phyloP scores from a whole-genome alignment of 2,888 invertebrate genomes.

The Ischnus inquisitorius region DNA sequence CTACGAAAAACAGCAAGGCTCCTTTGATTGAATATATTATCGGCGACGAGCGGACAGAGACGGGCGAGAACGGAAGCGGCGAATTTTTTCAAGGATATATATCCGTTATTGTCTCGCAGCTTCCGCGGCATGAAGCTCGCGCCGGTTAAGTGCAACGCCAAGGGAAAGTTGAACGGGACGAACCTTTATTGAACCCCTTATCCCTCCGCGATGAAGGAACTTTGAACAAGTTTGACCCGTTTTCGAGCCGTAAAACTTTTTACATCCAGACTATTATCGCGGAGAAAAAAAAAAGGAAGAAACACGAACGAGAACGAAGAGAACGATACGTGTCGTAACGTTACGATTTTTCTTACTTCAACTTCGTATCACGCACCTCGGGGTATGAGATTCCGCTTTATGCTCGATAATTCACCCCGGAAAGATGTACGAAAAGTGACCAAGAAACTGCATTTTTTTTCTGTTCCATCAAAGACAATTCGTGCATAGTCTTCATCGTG shows the following conservation, averaged over 20 bases:
- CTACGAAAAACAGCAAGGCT: background rate
- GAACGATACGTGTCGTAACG: constrained; percentile 22
- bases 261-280: constrained; percentile 25
- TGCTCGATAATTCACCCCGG: background rate
- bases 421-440: background rate
- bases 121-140: constrained; percentile 32
- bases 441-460: background rate
- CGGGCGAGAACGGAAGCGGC: background rate
- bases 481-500: no score
- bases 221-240: constrained; percentile 69
- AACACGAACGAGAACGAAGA: constrained; percentile 28
- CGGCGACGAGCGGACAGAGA: background rate
- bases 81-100: constrained; percentile 3
- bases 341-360: background rate
- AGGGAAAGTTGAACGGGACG: constrained; percentile 46
- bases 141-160: constrained; percentile 48
- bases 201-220: constrained; percentile 52
- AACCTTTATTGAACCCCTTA: constrained; percentile 63
- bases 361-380: background rate
- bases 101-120: constrained; percentile 42
- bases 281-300: constrained; percentile 13
- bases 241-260: constrained; percentile 63
- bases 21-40: constrained; percentile 4
- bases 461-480: no score
- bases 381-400: background rate